Evolutionary conservation across 2,113 vertebrate genomes (phyloP).

Genomic region (Siniperca chuatsi): DNA sequence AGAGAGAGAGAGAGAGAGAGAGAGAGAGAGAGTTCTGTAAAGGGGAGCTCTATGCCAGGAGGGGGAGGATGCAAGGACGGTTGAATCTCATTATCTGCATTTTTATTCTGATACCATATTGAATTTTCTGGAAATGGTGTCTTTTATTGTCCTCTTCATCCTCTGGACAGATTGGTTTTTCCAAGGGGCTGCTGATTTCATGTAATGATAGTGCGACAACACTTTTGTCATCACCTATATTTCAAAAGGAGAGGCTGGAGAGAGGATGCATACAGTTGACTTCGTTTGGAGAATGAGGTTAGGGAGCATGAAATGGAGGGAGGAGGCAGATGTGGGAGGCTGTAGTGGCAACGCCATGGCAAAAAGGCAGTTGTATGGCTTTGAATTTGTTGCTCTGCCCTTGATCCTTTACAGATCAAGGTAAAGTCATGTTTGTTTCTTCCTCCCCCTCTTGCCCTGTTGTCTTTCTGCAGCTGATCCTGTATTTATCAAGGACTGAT

Average conservation of each 20-base stretch:
- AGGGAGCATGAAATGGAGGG: background rate
- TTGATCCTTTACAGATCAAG: constrained; percentile 47
- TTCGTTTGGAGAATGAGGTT: constrained; percentile 2
- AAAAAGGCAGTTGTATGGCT: constrained; percentile 10
- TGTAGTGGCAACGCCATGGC: background rate
- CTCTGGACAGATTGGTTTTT: constrained; percentile 57
- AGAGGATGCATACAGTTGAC: constrained; percentile 4
- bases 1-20: background rate
- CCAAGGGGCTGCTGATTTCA: constrained; percentile 60
- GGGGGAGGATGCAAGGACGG: background rate
- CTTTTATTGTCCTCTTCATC: constrained; percentile 59
- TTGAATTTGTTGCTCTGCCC: constrained; percentile 38
- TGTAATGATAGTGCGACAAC: constrained; percentile 50
- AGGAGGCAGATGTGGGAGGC: background rate
- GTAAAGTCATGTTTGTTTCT: constrained; percentile 21
- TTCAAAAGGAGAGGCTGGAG: constrained; percentile 39
- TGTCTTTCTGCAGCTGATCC: constrained; percentile 13
- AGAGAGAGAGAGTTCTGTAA: constrained; percentile 5
- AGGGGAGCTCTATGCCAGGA: constrained; percentile 3
- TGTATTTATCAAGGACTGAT: constrained; percentile 39
- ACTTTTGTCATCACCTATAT: constrained; percentile 49
- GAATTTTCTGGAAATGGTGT: constrained; percentile 49
- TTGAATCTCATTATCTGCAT: constrained; percentile 62
- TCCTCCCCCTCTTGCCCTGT: background rate
- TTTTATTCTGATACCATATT: constrained; percentile 61